A percentile compares a stretch with the other conserved stretches of the same genome.
phyloP scores from a whole-genome alignment of 2,113 vertebrate species.

The Cercocebus atys region DNA sequence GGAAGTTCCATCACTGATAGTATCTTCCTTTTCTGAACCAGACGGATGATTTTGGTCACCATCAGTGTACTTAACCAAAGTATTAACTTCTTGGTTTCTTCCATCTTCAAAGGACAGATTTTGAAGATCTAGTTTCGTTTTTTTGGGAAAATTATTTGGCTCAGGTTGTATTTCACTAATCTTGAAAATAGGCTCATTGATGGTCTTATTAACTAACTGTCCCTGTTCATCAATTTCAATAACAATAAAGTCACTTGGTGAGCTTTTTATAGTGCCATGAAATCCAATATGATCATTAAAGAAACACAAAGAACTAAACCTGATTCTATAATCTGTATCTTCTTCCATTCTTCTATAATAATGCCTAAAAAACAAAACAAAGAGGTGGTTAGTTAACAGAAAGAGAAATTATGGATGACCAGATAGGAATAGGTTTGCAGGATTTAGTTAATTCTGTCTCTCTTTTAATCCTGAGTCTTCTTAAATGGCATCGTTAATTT shows the following conservation, averaged over 20 bases:
- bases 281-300: conserved; percentile 91
- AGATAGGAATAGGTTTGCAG: background rate
- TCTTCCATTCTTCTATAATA: conserved; percentile 62
- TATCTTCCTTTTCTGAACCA: background rate
- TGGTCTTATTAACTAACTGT: conserved; percentile 65
- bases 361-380: conserved; percentile 54
- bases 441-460: background rate
- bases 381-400: background rate
- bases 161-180: background rate
- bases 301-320: conserved; percentile 81
- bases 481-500: background rate
- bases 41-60: background rate
- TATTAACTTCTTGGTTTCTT: background rate
- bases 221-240: conserved; percentile 88
- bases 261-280: conserved; percentile 91
- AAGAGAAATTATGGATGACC: background rate
- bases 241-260: conserved; percentile 92
- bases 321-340: conserved; percentile 7
- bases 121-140: background rate
- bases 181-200: background rate
- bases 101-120: accelerated
- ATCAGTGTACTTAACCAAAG: background rate
- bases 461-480: background rate
- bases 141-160: conserved; percentile 34
- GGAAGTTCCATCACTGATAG: accelerated